Percentiles rank a stretch among this genome's conserved stretches.
These are phyloP conservation scores for Cardiocondyla obscurior DNA, from an alignment of 1,140 invertebrate species.

Conservation along the genomic window DNA sequence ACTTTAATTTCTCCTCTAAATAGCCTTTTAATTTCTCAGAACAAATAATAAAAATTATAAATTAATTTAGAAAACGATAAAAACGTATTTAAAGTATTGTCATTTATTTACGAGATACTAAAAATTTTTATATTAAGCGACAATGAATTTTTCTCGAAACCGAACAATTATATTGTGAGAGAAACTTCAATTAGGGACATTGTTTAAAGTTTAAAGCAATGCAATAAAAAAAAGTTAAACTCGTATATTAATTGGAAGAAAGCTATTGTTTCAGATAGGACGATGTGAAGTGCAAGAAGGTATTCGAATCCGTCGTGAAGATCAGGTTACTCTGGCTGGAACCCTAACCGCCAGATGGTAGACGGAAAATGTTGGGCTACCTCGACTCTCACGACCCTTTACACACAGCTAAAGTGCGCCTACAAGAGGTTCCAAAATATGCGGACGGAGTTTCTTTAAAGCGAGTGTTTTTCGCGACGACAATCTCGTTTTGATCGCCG, in stretches of 20 bases:
- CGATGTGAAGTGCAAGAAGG: slow-evolving; percentile 64
- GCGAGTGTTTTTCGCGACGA: not conserved
- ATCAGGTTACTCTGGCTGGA: slow-evolving; percentile 76
- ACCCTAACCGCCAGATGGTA: slow-evolving; percentile 79
- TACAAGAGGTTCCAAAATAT: slow-evolving; percentile 31
- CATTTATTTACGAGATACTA: no score
- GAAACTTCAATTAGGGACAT: not conserved
- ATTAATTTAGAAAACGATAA: not conserved
- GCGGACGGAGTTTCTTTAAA: not conserved
- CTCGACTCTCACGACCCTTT: slow-evolving; percentile 71
- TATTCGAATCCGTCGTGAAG: slow-evolving; percentile 76
- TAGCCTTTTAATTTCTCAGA: not conserved
- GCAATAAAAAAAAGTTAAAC: not conserved
- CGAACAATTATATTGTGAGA: not conserved
- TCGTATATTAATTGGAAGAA: slow-evolving; percentile 2
- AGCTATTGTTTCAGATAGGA: slow-evolving; percentile 22
- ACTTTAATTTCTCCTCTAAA: not conserved
- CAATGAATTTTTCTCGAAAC: not conserved
- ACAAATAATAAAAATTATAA: no score
- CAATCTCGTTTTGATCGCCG: not conserved
- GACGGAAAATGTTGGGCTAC: slow-evolving; percentile 74
- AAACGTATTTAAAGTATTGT: not conserved
- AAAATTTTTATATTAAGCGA: not conserved
- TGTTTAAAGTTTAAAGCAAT: not conserved
- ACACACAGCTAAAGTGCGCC: slow-evolving; percentile 49